Conservation (phyloP, 2,888 invertebrate genomes). For the Nowickia ferox region DNA sequence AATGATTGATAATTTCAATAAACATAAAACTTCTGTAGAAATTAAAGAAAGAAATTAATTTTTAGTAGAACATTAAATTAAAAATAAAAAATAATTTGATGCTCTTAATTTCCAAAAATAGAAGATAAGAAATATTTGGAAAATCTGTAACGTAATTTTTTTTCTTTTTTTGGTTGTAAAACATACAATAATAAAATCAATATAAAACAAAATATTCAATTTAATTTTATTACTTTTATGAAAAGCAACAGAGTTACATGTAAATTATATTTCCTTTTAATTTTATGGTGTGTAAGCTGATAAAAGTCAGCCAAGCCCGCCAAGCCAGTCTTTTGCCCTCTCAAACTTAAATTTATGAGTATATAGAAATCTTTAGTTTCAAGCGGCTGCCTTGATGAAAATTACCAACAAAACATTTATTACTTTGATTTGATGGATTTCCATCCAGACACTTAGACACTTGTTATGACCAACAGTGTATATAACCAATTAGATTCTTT, state of each 20-base stretch:
- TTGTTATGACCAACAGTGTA: constrained; percentile 41
- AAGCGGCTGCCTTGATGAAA: neutral
- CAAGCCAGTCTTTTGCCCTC: neutral
- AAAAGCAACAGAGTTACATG: neutral
- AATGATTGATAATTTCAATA: too few relatives aligned
- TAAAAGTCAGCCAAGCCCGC: neutral
- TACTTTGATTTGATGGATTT: constrained; percentile 57
- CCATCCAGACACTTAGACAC: constrained; percentile 39
- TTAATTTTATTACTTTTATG: neutral
- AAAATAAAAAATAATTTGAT: too few relatives aligned
- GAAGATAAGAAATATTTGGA: too few relatives aligned
- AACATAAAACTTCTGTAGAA: too few relatives aligned
- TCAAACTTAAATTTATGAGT: neutral
- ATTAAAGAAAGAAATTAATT: too few relatives aligned
- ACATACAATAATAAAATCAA: too few relatives aligned
- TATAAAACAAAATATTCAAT: neutral
- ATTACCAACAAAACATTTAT: constrained; percentile 17
- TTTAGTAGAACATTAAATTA: too few relatives aligned
- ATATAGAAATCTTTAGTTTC: neutral
- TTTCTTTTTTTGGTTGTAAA: neutral
- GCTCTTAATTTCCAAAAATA: too few relatives aligned
- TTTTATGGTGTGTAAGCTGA: neutral
- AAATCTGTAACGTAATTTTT: too few relatives aligned
- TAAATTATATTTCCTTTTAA: neutral
- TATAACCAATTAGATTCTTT: constrained; percentile 55